These are phyloP conservation scores for Agonopterix alstromeriana DNA, from an alignment of 2,888 invertebrate species.

Conservation along the genomic window DNA sequence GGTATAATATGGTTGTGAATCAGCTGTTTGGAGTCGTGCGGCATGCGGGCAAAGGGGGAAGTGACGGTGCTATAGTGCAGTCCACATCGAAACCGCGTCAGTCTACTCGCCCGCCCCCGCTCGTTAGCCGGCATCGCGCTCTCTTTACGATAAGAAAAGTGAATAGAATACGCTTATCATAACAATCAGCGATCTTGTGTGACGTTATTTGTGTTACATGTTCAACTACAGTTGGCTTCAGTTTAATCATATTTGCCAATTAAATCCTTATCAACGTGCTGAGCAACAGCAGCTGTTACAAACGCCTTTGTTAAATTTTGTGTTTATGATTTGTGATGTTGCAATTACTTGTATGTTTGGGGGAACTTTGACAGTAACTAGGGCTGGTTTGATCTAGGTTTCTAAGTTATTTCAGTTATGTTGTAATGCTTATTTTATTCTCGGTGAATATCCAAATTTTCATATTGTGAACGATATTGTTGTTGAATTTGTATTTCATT, in stretches of 20 bases:
- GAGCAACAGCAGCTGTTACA: not conserved
- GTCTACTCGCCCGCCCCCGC: slow-evolving; percentile 48
- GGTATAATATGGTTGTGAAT: slow-evolving; percentile 27
- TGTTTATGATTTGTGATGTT: slow-evolving; percentile 12
- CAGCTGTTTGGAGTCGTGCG: slow-evolving; percentile 52
- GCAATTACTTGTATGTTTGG: not conserved
- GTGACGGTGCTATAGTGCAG: slow-evolving; percentile 28
- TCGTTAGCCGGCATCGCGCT: slow-evolving; percentile 24
- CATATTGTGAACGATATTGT: too few relatives aligned
- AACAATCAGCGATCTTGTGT: slow-evolving; percentile 25
- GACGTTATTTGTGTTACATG: slow-evolving; percentile 12
- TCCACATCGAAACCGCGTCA: slow-evolving; percentile 39
- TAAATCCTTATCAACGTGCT: not conserved
- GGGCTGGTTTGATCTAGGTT: not conserved
- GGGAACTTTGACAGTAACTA: slow-evolving; percentile 28
- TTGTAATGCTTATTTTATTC: too few relatives aligned
- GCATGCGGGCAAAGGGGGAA: slow-evolving; percentile 24
- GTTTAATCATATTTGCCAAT: too few relatives aligned
- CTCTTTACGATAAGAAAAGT: slow-evolving; percentile 8
- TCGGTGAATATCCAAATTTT: too few relatives aligned
- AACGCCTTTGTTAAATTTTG: slow-evolving; percentile 3
- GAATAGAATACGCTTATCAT: slow-evolving; percentile 30
- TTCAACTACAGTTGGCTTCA: too few relatives aligned
- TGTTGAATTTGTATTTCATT: too few relatives aligned
- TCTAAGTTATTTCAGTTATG: too few relatives aligned